phyloP scores from a whole-genome alignment of 1,140 invertebrate species.

The Lerema accius region DNA sequence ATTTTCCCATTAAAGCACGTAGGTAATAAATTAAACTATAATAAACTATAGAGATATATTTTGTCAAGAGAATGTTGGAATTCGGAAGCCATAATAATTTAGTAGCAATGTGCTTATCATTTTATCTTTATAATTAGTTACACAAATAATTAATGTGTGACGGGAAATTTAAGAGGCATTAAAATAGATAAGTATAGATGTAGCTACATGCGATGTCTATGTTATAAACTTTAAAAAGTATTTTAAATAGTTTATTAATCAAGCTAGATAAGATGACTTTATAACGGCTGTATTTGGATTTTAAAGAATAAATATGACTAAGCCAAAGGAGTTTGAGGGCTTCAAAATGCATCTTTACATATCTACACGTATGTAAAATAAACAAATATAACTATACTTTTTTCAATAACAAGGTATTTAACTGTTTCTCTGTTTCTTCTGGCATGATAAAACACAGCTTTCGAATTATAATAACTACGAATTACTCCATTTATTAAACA shows the following conservation, averaged over 20 bases:
- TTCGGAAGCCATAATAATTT: constrained; percentile 25
- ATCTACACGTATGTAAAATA: too few relatives aligned
- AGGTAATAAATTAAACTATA: constrained; percentile 18
- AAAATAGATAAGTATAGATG: constrained; percentile 8
- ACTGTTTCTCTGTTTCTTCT: too few relatives aligned
- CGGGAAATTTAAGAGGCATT: constrained; percentile 18
- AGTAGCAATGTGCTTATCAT: constrained; percentile 13
- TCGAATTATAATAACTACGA: too few relatives aligned
- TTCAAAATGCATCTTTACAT: too few relatives aligned
- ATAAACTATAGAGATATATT: constrained; percentile 3
- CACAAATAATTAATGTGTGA: constrained; percentile 22
- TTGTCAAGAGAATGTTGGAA: constrained; percentile 8
- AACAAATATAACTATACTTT: too few relatives aligned
- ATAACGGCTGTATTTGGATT: too few relatives aligned
- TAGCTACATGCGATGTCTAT: constrained; percentile 2
- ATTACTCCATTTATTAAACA: too few relatives aligned
- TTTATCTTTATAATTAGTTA: constrained; percentile 26
- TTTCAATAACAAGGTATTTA: too few relatives aligned
- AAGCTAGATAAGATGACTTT: not conserved
- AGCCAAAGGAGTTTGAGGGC: too few relatives aligned
- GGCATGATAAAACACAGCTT: too few relatives aligned
- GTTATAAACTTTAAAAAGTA: not conserved
- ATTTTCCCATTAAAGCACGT: constrained; percentile 24
- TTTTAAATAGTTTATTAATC: not conserved
- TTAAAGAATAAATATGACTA: too few relatives aligned